phyloP scores from a whole-genome alignment of 2,888 invertebrate species.

The Dusona sp. region DNA sequence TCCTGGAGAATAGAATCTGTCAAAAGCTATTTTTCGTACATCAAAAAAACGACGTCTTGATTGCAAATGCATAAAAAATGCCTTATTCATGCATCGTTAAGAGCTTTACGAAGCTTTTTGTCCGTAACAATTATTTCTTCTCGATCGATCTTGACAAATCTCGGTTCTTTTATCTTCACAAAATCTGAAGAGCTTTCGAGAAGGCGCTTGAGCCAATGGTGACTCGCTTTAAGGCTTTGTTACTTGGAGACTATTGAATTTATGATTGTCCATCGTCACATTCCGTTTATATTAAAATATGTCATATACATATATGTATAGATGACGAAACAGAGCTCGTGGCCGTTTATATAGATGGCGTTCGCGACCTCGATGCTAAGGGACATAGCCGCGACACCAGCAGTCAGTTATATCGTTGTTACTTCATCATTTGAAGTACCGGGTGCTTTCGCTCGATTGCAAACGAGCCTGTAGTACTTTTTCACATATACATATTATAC shows the following conservation, averaged over 20 bases:
- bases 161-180: background rate
- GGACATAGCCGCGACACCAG: slow-evolving; percentile 47
- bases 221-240: slow-evolving; percentile 21
- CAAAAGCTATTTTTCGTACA: background rate
- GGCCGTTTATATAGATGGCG: slow-evolving; percentile 26
- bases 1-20: background rate
- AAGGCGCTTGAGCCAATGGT: background rate
- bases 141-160: slow-evolving; percentile 22
- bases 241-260: slow-evolving; percentile 40
- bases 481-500: background rate
- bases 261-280: slow-evolving; percentile 56
- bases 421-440: slow-evolving; percentile 66
- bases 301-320: slow-evolving; percentile 15
- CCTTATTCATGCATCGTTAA: background rate
- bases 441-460: slow-evolving; percentile 58
- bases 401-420: slow-evolving; percentile 62
- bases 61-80: slow-evolving; percentile 1
- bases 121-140: background rate
- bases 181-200: slow-evolving; percentile 11
- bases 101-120: background rate
- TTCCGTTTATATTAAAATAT: slow-evolving; percentile 42
- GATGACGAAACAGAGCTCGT: slow-evolving; percentile 20
- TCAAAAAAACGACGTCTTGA: background rate
- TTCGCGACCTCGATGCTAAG: slow-evolving; percentile 59
- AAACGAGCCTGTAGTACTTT: slow-evolving; percentile 39